Evolutionary conservation across 2,113 vertebrate species (phyloP), one percentile per base, ranked within the genome.

Genomic region (Barbus barbus): DNA sequence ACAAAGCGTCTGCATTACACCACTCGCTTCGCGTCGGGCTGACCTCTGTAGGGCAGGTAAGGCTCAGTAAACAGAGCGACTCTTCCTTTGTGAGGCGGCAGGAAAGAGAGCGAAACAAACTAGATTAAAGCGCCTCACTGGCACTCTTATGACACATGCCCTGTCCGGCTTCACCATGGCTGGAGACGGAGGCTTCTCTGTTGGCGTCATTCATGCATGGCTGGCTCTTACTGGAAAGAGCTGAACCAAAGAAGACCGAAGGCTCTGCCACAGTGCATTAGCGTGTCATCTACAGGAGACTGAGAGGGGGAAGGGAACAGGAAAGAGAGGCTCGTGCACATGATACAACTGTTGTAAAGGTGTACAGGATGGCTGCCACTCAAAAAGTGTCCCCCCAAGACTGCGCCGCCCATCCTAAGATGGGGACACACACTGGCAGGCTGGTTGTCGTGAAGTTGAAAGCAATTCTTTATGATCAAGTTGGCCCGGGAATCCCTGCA

Each of bases 21-120:
- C 81, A 56, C 76, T 48, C 24, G 26, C 60, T 18, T 58, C 0
- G 16, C 61, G 44, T 81, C 26, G 1, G 61, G 78, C 26, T 69
- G 78, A 81, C 61, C 61, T 69, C 78, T 60, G 48, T 65, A 81
- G 71, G 41, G 78, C 85, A 90, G 89, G 74, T 53, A 81, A 60
- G 74, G 60, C 81, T 51, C 72, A 46, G 72, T 58, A 88, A 89
- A 88, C 84, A 82, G 76, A 90, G 84, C 67, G 85, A 83, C 79
- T 89, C 91, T 86, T 78, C 48, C 48, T 83, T 76, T 65, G 44
- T 26, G 79, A 81, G 38, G 86, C 81, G 63, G 76, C 73, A 88
- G 88, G 85, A 92, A 92, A 91, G 90, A 84, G 89, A 93, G 90
- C 88, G 87, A 93, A 91, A 91, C 89, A 91, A 93, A 93, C 91